Percentiles rank a stretch among this genome's conserved stretches.
Conservation (phyloP, 2,888 invertebrate species). For the Dicyrtoma fusca region DNA sequence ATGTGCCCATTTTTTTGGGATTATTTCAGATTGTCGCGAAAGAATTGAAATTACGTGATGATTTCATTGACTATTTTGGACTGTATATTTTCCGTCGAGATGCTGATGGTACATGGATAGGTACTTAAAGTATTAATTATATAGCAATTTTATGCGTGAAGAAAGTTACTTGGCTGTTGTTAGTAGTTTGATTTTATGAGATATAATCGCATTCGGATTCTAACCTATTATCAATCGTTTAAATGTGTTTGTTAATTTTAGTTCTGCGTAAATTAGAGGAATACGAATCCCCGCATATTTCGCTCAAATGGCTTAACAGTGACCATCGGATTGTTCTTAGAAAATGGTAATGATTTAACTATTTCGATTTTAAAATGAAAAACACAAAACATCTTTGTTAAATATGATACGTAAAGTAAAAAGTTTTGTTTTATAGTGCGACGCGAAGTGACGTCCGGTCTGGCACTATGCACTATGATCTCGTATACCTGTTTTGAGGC, state of each 20-base stretch:
- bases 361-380: too few relatives aligned
- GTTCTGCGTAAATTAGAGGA: conserved; percentile 89
- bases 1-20: conserved; percentile 37
- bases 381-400: too few relatives aligned
- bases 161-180: background rate
- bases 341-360: conserved; percentile 82
- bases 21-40: conserved; percentile 75
- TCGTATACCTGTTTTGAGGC: too few relatives aligned
- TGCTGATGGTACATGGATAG: conserved; percentile 70
- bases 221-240: too few relatives aligned
- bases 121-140: conserved; percentile 59
- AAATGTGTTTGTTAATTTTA: conserved; percentile 63
- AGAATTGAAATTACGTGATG: conserved; percentile 77
- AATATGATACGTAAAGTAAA: too few relatives aligned
- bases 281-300: conserved; percentile 96
- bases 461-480: too few relatives aligned
- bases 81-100: conserved; percentile 82
- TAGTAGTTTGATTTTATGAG: background rate
- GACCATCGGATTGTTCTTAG: conserved; percentile 79
- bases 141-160: background rate
- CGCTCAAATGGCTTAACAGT: conserved; percentile 77
- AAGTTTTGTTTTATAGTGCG: too few relatives aligned
- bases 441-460: too few relatives aligned
- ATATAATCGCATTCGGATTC: too few relatives aligned
- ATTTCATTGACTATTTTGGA: conserved; percentile 84